Evolutionary conservation across 2,888 invertebrate genomes (phyloP).

Genomic region (Clepsis dumicolana): DNA sequence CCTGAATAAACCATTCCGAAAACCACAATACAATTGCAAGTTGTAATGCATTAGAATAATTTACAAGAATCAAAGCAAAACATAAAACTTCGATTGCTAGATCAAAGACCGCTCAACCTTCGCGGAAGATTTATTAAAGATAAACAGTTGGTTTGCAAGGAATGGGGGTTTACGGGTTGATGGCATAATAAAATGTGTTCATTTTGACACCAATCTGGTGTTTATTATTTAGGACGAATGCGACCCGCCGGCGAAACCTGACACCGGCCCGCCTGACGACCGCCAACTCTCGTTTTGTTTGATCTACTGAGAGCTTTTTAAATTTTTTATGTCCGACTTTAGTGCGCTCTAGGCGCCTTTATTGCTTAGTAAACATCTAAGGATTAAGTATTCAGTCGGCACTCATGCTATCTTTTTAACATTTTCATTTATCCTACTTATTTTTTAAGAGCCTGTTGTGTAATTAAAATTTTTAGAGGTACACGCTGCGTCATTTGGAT

Average conservation of each 20-base stretch:
- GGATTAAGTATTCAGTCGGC: constrained; percentile 64
- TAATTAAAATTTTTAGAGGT: constrained; percentile 14
- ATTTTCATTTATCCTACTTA: constrained; percentile 50
- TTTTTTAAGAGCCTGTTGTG: constrained; percentile 50
- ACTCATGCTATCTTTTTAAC: constrained; percentile 48
- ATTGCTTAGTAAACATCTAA: constrained; percentile 81
- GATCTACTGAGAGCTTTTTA: constrained; percentile 86
- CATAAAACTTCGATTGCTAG: constrained; percentile 59
- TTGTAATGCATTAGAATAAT: constrained; percentile 57
- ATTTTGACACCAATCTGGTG: constrained; percentile 84
- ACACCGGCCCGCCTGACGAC: constrained; percentile 78
- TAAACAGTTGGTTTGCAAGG: constrained; percentile 65
- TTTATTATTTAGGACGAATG: constrained; percentile 84
- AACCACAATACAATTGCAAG: constrained; percentile 55
- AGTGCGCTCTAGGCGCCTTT: constrained; percentile 80
- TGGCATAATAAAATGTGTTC: constrained; percentile 83
- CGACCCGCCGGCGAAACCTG: constrained; percentile 77
- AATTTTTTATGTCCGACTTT: constrained; percentile 84
- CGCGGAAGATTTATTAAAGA: constrained; percentile 79
- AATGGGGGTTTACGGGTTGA: constrained; percentile 75
- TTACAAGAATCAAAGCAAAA: constrained; percentile 52
- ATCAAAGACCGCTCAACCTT: constrained; percentile 70
- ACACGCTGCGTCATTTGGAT: neutral
- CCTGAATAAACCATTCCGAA: constrained; percentile 48
- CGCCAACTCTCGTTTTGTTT: constrained; percentile 81